These are phyloP conservation scores for Nyctereutes procyonoides DNA, from an alignment of 2,113 vertebrate genomes.

Conservation along the genomic window DNA sequence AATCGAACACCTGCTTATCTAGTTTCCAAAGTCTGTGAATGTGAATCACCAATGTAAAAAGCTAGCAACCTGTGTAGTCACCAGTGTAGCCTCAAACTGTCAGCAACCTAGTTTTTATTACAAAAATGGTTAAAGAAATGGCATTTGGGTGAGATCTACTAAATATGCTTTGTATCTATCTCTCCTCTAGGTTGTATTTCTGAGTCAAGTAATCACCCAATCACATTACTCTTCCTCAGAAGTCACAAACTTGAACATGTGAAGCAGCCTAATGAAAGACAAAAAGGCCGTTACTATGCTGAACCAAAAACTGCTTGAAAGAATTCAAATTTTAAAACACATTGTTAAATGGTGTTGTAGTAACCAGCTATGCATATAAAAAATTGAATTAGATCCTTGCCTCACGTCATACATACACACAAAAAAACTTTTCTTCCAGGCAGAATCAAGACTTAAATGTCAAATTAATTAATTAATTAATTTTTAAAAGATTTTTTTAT, in stretches of 20 bases:
- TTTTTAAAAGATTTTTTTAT: not conserved
- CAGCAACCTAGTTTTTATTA: not conserved
- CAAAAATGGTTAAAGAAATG: slow-evolving; percentile 6
- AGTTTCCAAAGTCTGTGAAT: slow-evolving; percentile 35
- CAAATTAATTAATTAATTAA: not conserved
- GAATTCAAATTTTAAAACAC: slow-evolving; percentile 30
- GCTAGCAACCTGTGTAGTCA: not conserved
- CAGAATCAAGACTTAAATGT: not conserved
- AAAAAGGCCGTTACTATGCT: not conserved
- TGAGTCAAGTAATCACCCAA: slow-evolving; percentile 30
- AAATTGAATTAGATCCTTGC: not conserved
- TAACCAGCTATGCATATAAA: not conserved
- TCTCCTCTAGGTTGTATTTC: not conserved
- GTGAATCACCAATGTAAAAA: slow-evolving; percentile 27
- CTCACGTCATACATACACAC: not conserved
- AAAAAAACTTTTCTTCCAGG: not conserved
- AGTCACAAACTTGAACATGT: not conserved
- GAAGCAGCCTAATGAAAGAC: slow-evolving; percentile 11
- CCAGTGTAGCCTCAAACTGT: not conserved
- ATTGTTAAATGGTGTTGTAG: not conserved
- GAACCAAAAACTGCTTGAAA: slow-evolving; percentile 38
- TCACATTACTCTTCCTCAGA: not conserved
- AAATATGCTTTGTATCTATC: not conserved
- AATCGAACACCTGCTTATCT: not conserved
- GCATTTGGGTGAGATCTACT: slow-evolving; percentile 1